Evolutionary conservation across 2,797 vertebrate genomes (phyloP).

Genomic region (Pseudochaenichthys georgianus): DNA sequence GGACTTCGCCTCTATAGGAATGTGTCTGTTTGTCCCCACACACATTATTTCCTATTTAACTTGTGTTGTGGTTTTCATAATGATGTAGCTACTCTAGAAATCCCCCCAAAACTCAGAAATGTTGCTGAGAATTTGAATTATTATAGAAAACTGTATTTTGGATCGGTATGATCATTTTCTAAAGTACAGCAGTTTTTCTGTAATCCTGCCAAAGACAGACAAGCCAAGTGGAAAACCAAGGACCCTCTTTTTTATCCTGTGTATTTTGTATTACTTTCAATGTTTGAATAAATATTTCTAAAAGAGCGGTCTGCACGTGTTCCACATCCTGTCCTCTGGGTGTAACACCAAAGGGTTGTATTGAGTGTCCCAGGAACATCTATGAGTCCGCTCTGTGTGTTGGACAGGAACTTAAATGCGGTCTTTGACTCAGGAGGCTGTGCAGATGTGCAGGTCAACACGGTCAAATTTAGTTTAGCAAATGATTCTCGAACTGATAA

Average conservation of each 20-base stretch:
- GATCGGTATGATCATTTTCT: not conserved
- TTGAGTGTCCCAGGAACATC: constrained; percentile 42
- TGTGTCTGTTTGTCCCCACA: constrained; percentile 5
- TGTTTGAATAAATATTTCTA: constrained; percentile 27
- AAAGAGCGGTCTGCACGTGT: constrained; percentile 12
- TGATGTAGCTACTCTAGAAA: not conserved
- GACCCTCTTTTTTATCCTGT: not conserved
- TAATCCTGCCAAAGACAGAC: too few species aligned
- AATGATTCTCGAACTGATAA: constrained; percentile 6
- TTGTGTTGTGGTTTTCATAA: not conserved
- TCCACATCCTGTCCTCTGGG: constrained; percentile 42
- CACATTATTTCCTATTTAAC: not conserved
- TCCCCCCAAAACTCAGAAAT: too few species aligned
- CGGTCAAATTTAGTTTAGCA: constrained; percentile 28
- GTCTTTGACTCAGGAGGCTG: constrained; percentile 44
- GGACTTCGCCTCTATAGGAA: not conserved
- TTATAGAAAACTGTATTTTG: not conserved
- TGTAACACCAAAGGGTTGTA: constrained; percentile 34
- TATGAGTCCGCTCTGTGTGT: constrained; percentile 31
- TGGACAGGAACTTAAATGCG: constrained; percentile 56
- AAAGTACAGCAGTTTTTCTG: not conserved
- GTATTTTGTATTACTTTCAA: constrained; percentile 15
- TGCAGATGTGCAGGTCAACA: constrained; percentile 55
- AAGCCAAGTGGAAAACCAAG: too few species aligned
- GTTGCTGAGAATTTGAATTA: not conserved